Evolutionary conservation across 1,140 invertebrate species (phyloP), one percentile per base, ranked within the genome.

Genomic region (Euwallacea similis): DNA sequence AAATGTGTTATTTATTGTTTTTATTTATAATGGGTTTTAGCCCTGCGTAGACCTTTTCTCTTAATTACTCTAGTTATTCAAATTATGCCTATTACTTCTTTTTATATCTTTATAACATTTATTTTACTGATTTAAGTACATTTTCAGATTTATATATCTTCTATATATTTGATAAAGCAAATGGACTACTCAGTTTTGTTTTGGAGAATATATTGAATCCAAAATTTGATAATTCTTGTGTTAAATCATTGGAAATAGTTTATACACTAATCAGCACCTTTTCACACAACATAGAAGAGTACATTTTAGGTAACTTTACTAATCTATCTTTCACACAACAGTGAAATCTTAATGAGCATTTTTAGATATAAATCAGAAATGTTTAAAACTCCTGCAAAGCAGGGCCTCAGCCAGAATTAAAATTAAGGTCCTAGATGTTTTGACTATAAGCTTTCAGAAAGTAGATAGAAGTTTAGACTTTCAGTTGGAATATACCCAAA

Each of bases 231-330:
- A 61, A 67, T 42, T 56, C 74, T 42, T 60, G 60, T 8, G 10
- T 66, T 21, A 65, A 73, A 47, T 65, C 66, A 16, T 66, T 78
- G 7, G 76, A 78, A 64, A 72, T 79, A 61, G 54, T 79, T 43
- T 75, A 75, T 61, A 70, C 68, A 13, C 42, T 79, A 4, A 55
- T 79, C 6, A 78, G 78, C 59, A 79, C 77, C 72, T 78, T 77
- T 73, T 42, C 73, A 7, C 11, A 16, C 10, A 74, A 74, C 72
- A 43, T 71, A 62, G 66, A 76, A 74, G 69, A 66, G 66, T 66
- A 60, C 67, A 59, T 53, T 68, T 59, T 63, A 56, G 60, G 72
- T 75, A 59, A 63, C 64, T 43, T 64, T 33, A 73, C 60, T 42
- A n/a, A 64, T 33, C 64, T 60, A 6, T 7, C n/a, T 6, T 21